These are phyloP conservation scores for Xiphophorus maculatus DNA, from an alignment of 2,113 vertebrate genomes.

Conservation along the genomic window DNA sequence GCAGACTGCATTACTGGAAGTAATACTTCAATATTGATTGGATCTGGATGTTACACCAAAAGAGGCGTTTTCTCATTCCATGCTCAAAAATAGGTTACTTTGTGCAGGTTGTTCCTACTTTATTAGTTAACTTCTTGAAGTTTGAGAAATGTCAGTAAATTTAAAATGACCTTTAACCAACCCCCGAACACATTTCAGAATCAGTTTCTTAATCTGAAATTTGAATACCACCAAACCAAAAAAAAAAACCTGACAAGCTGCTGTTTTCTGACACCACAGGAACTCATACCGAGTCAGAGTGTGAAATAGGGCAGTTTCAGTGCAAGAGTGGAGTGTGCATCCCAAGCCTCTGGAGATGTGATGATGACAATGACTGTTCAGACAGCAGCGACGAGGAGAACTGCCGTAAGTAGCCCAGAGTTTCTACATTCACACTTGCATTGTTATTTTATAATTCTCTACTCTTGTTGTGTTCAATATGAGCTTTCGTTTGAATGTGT, in stretches of 20 bases:
- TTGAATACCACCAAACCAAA: not conserved
- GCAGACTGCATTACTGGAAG: not conserved
- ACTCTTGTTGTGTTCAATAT: not conserved
- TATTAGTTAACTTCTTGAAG: not conserved
- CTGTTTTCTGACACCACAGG: conserved; percentile 63
- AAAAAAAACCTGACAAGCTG: not conserved
- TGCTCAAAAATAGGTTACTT: too few species aligned
- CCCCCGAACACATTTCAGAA: not conserved
- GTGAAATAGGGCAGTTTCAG: conserved; percentile 91
- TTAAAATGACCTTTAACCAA: too few species aligned
- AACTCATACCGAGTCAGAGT: conserved; percentile 82
- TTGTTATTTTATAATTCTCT: not conserved
- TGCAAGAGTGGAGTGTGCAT: conserved; percentile 94
- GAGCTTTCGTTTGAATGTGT: not conserved
- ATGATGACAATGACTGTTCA: conserved; percentile 94
- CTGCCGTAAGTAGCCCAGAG: conserved; percentile 88
- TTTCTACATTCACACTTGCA: not conserved
- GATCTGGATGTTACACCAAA: not conserved
- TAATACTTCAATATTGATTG: not conserved
- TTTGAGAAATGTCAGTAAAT: not conserved
- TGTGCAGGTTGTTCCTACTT: too few species aligned
- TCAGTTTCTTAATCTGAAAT: not conserved
- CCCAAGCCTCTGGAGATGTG: conserved; percentile 93
- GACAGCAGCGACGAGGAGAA: conserved; percentile 96
- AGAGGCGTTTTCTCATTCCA: too few species aligned